Evolutionary conservation across 1,140 invertebrate genomes (phyloP).

Genomic region (Eupristina koningsbergeri): DNA sequence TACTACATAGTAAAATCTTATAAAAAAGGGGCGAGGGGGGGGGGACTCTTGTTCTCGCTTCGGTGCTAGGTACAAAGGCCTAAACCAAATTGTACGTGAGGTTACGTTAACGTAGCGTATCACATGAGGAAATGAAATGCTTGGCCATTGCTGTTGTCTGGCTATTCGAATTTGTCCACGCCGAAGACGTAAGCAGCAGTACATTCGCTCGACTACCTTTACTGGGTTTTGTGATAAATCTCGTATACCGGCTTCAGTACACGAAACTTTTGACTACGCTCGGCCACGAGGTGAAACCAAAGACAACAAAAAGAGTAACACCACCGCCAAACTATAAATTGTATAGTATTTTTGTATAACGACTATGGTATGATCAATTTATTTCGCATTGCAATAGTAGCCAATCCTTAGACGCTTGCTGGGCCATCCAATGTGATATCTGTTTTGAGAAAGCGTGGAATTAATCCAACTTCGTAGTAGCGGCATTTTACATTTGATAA

Average conservation of each 20-base stretch:
- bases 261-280: background rate
- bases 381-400: background rate
- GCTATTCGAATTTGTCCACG: background rate
- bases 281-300: background rate
- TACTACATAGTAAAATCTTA: background rate
- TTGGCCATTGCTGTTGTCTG: background rate
- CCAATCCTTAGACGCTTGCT: no score
- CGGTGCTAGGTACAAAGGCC: background rate
- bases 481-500: background rate
- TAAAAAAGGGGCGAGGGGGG: background rate
- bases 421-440: background rate
- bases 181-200: background rate
- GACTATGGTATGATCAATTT: background rate
- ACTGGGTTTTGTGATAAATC: background rate
- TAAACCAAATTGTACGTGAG: background rate
- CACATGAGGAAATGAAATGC: conserved; percentile 14
- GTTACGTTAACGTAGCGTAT: background rate
- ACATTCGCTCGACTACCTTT: background rate
- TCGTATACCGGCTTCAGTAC: background rate
- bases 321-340: background rate
- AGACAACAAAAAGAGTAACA: background rate
- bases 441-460: background rate
- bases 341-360: background rate
- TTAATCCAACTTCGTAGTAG: background rate
- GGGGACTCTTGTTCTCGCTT: background rate